Evolutionary conservation across 1,140 invertebrate genomes (phyloP), one percentile per base, ranked within the genome.

Genomic region (Popillia japonica): DNA sequence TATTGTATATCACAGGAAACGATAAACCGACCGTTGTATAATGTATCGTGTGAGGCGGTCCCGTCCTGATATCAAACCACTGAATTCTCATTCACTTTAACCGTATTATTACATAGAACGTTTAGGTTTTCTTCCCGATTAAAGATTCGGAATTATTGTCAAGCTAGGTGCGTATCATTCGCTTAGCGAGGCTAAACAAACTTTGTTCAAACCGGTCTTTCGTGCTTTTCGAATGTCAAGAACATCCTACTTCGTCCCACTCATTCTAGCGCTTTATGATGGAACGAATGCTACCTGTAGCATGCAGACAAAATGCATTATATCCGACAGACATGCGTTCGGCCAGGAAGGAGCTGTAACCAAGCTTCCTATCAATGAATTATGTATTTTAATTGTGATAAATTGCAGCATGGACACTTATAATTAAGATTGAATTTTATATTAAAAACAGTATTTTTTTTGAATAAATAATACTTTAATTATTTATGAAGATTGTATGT

Each of bases 201-300:
- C 61, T 68, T 77, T 42, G 20, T 9, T 6, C 6, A 72, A 77
- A 77, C 76, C 76, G 76, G 76, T 77, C 48, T 72, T 74, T 74
- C 72, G 27, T 74, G 72, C 34, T 74, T 77, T 72, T 77, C 27
- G 76, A 72, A 68, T 72, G 61, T 68, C 41, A 68, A 68, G 61
- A 68, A 40, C 41, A 11, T 11, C 40, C 42, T n/a, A 14, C 27
- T 34, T 34, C 61, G 59, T 77, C 9, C 44, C 75, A 40, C 44
- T 10, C 27, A 34, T 34, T 10, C 7, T 59, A 27, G 44, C 20
- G n/a, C 27, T 14, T 22, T 22, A 41, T 23, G n/a, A 10, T 40
- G 14, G n/a, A 77, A 59, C 22, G n/a, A 20, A 68, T 68, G 27
- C 75, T 77, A 77, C 76, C 76, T 77, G 76, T 77, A 64, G 76